Conservation (phyloP, 1,140 invertebrate species). For the Pseudomyrmex sp. region DNA sequence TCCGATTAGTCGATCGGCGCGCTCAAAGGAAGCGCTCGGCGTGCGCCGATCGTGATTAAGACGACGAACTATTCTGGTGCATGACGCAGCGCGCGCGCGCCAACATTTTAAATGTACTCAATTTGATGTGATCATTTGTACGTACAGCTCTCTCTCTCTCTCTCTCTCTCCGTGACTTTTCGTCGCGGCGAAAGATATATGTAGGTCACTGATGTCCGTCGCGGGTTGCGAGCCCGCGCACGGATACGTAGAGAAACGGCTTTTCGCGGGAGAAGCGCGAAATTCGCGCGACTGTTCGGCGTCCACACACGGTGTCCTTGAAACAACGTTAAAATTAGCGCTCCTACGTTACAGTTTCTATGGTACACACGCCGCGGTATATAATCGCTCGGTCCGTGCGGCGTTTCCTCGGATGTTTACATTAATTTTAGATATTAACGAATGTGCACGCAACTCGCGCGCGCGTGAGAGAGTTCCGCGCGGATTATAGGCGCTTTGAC, state of each 20-base stretch:
- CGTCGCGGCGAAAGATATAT: conserved; percentile 70
- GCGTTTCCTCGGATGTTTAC: conserved; percentile 49
- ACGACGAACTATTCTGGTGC: conserved; percentile 64
- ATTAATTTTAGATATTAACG: conserved; percentile 67
- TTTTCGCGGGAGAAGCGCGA: conserved; percentile 1
- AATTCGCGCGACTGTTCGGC: conserved; percentile 23
- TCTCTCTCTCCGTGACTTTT: conserved; percentile 38
- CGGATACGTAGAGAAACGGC: conserved; percentile 51
- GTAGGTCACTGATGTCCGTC: conserved; percentile 71
- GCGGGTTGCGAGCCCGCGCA: conserved; percentile 71
- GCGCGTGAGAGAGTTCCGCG: neutral
- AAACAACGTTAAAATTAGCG: conserved; percentile 69
- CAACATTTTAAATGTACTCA: conserved; percentile 60
- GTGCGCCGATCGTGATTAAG: conserved; percentile 45
- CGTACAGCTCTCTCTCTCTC: too few species aligned
- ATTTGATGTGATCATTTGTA: conserved; percentile 63
- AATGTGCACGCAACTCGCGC: conserved; percentile 6
- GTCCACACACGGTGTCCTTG: conserved; percentile 60
- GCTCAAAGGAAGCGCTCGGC: conserved; percentile 16
- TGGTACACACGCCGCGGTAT: neutral
- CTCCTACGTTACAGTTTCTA: conserved; percentile 56
- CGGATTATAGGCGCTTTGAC: conserved; percentile 49
- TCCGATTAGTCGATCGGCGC: conserved; percentile 52
- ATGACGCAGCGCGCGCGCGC: conserved; percentile 53
- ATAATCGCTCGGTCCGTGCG: neutral